Percentiles rank a stretch among this genome's conserved stretches.
These are phyloP conservation scores for Bos taurus DNA, from an alignment of 2,113 vertebrate genomes.

Conservation along the genomic window ARS-UCD2.0 NC_037343.1:42218001-42218500, in stretches of 20 bases:
- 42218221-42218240: not conserved
- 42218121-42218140: not conserved
- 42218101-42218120: not conserved
- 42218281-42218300: not conserved
- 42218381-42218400: not conserved
- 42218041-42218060: not conserved
- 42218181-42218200: not conserved
- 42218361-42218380: not conserved
- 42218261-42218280: not conserved
- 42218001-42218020: no score
- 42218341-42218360: not conserved
- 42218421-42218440: not conserved
- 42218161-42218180: not conserved
- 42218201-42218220: not conserved
- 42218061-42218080: not conserved
- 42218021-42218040: not conserved
- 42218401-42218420: not conserved
- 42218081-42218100: not conserved
- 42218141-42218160: not conserved
- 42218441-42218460: not conserved
- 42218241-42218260: not conserved
- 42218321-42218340: not conserved
- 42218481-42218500: not conserved
- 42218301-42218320: not conserved
- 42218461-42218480: not conserved